Evolutionary conservation across 2,113 vertebrate genomes (phyloP).

Genomic region (Petroica traversi): DNA sequence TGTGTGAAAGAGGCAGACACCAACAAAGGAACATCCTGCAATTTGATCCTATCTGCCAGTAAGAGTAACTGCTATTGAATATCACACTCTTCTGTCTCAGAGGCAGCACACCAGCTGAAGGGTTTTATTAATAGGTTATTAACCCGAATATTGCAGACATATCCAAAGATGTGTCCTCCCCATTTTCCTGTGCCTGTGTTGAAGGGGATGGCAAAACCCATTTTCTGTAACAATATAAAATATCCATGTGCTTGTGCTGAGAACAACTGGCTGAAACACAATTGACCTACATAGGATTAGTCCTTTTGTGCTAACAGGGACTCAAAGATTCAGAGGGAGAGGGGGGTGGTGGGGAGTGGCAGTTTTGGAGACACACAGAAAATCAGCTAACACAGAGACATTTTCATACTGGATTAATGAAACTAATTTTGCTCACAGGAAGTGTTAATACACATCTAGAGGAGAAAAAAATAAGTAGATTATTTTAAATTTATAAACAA

Average conservation of each 20-base stretch:
- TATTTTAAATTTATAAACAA: neutral
- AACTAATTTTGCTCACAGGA: neutral
- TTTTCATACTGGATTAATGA: neutral
- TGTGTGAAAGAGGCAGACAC: neutral
- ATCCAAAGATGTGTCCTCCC: neutral
- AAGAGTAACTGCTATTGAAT: neutral
- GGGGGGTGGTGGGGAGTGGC: fast-evolving
- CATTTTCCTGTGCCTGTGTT: neutral
- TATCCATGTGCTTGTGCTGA: neutral
- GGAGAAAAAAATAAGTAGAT: neutral
- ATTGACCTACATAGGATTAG: neutral
- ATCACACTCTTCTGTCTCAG: neutral
- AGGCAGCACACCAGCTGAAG: neutral
- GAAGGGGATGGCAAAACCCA: neutral
- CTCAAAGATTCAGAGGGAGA: neutral
- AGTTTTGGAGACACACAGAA: neutral
- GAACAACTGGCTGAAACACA: neutral
- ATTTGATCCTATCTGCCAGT: neutral
- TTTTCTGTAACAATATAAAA: neutral
- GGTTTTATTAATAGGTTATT: neutral
- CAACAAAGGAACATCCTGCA: neutral
- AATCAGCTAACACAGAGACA: neutral
- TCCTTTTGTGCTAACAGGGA: neutral
- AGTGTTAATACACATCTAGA: neutral
- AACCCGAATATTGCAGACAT: neutral